Conservation (phyloP, 2,113 vertebrate genomes). For the Telmatochromis sp. region DNA sequence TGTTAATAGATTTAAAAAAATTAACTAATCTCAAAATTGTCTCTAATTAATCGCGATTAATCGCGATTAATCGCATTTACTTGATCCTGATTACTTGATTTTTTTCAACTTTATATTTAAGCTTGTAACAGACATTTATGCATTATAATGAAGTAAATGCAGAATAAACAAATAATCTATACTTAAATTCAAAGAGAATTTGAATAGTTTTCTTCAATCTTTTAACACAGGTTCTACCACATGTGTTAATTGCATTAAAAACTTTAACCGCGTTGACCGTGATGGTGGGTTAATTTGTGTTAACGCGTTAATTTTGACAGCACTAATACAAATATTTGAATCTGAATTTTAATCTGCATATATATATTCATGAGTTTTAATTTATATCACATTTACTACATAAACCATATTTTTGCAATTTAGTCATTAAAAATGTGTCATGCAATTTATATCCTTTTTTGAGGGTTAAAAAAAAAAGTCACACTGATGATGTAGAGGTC, state of each 20-base stretch:
- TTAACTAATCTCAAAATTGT: background rate
- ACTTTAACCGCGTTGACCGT: fast-evolving
- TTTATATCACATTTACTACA: background rate
- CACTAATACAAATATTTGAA: background rate
- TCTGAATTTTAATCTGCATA: background rate
- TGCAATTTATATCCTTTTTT: background rate
- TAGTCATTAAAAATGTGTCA: background rate
- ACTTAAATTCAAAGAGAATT: background rate
- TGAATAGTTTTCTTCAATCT: background rate
- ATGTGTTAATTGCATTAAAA: background rate
- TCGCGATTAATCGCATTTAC: background rate
- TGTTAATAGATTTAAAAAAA: background rate
- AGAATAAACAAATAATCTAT: background rate
- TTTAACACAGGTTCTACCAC: background rate
- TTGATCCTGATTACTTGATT: background rate
- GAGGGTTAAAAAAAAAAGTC: background rate
- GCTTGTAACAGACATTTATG: background rate
- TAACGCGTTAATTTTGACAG: background rate
- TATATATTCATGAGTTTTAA: background rate
- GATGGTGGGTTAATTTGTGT: background rate
- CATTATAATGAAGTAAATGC: background rate
- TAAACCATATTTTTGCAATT: background rate
- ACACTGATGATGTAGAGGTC: background rate
- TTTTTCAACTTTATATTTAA: background rate
- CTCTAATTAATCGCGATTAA: background rate